A percentile compares a stretch with the other conserved stretches of the same genome.
phyloP scores from a whole-genome alignment of 2,113 vertebrate species.

The Eurystomus gularis region DNA sequence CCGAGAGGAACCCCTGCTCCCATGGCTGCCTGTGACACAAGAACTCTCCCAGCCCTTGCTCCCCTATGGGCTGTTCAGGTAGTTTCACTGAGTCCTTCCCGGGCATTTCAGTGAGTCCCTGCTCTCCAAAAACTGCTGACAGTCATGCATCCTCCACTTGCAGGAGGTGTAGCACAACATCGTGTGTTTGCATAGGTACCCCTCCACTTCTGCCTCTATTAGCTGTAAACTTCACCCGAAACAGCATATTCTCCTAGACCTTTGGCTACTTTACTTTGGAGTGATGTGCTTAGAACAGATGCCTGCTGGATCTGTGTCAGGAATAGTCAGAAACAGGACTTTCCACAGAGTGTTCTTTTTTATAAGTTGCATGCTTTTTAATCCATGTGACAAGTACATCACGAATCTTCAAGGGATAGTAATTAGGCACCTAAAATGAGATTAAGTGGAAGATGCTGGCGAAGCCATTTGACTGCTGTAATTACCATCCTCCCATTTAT shows the following conservation, averaged over 20 bases:
- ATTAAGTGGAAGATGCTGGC: conserved; percentile 22
- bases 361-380: conserved; percentile 10
- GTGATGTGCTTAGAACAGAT: background rate
- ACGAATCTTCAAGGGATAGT: background rate
- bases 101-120: background rate
- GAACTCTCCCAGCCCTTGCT: background rate
- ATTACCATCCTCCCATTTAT: conserved; percentile 12
- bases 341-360: background rate
- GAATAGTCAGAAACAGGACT: background rate
- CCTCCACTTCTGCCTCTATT: background rate
- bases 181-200: background rate
- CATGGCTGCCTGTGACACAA: background rate
- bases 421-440: conserved; percentile 20
- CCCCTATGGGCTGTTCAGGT: background rate
- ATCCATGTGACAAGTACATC: conserved; percentile 14
- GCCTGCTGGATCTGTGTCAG: background rate
- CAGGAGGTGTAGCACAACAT: background rate
- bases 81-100: background rate
- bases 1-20: background rate
- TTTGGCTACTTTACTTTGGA: background rate
- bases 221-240: background rate
- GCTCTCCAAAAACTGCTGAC: background rate
- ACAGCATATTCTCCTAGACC: background rate
- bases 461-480: conserved; percentile 24
- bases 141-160: background rate